Evolutionary conservation across 2,113 vertebrate species (phyloP).

Genomic region (Suricata suricatta): DNA sequence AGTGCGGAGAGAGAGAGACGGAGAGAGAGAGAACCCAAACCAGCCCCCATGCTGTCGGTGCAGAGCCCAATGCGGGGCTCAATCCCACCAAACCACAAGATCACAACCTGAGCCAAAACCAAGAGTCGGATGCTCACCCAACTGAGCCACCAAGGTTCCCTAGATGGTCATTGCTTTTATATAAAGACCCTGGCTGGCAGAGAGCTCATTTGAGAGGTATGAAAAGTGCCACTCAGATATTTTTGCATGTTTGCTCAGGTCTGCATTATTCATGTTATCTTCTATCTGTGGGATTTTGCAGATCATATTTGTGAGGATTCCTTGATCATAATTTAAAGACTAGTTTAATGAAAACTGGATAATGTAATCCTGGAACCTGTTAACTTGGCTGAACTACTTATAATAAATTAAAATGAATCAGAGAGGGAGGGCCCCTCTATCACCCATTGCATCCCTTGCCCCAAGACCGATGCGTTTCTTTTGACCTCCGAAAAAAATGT

Average conservation of each 20-base stretch:
- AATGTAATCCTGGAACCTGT: neutral
- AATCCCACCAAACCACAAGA: no score
- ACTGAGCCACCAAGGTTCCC: no score
- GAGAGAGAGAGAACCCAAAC: no score
- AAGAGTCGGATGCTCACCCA: no score
- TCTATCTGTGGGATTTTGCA: neutral
- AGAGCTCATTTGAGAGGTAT: neutral
- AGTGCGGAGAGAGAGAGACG: no score
- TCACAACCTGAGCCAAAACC: no score
- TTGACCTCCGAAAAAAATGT: neutral
- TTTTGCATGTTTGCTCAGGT: neutral
- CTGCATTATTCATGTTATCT: neutral
- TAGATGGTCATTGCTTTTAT: neutral
- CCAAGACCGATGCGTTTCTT: neutral
- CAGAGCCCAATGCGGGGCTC: no score
- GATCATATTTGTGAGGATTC: neutral
- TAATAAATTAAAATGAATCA: neutral
- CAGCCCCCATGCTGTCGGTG: no score
- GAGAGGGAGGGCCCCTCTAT: neutral
- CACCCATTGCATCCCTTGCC: neutral
- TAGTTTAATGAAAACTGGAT: neutral
- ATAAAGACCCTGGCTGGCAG: neutral
- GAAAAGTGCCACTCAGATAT: neutral
- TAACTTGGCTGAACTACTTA: neutral
- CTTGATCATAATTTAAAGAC: neutral